phyloP scores from a whole-genome alignment of 2,888 invertebrate genomes.

The Ophioninae sp. region DNA sequence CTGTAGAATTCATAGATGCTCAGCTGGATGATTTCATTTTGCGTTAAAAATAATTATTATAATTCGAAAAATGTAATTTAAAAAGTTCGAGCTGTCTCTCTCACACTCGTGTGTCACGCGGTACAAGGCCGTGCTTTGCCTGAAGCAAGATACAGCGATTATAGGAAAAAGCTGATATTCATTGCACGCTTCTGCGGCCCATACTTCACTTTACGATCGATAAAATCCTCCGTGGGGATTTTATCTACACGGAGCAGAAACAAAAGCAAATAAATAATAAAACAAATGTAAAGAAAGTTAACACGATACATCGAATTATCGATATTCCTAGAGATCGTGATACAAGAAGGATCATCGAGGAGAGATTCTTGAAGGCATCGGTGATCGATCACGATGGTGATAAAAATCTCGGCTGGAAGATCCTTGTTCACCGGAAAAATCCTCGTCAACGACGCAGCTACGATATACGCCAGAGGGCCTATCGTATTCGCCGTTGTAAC shows the following conservation, averaged over 20 bases:
- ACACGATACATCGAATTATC: neutral
- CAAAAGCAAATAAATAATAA: neutral
- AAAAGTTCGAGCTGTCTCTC: no score
- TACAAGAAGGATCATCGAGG: constrained; percentile 13
- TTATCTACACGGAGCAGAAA: neutral
- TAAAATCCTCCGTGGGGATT: neutral
- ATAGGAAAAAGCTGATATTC: neutral
- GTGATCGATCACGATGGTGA: constrained; percentile 21
- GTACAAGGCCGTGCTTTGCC: no score
- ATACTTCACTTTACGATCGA: neutral
- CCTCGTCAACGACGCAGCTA: neutral
- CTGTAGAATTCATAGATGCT: no score
- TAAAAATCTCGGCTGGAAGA: constrained; percentile 9
- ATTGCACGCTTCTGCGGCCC: neutral
- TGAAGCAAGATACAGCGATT: neutral
- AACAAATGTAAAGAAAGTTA: neutral
- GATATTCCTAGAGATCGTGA: neutral
- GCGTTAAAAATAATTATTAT: no score
- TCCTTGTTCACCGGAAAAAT: neutral
- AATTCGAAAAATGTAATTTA: no score
- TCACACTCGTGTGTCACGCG: no score
- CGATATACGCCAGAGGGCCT: constrained; percentile 9
- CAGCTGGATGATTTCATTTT: no score
- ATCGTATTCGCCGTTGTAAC: constrained; percentile 41
- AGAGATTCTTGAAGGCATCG: constrained; percentile 8